Evolutionary conservation across 2,113 vertebrate species (phyloP).

Genomic region (Callocephalon fimbriatum): DNA sequence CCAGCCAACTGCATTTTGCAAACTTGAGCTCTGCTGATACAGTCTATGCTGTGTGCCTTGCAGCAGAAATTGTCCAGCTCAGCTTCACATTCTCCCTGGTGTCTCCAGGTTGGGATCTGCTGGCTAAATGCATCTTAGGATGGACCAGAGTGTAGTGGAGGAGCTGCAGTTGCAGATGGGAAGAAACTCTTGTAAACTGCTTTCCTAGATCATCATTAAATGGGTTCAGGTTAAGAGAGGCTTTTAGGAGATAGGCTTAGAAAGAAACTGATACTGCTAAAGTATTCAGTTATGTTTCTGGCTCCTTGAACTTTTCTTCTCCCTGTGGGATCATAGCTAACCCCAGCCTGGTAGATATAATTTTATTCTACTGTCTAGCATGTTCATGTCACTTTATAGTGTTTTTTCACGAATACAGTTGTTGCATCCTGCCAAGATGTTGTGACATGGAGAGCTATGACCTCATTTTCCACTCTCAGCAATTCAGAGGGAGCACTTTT

Average conservation of each 20-base stretch:
- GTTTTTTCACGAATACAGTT: background rate
- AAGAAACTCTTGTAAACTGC: background rate
- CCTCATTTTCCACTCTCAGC: background rate
- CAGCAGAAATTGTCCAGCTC: background rate
- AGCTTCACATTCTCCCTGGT: background rate
- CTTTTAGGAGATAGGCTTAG: background rate
- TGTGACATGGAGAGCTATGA: background rate
- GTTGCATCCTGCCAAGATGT: background rate
- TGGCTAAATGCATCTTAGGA: background rate
- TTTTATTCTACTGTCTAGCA: background rate
- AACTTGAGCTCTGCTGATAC: background rate
- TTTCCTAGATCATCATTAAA: background rate
- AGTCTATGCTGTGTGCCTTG: background rate
- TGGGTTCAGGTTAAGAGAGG: background rate
- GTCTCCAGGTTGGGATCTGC: background rate
- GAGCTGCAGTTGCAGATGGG: background rate
- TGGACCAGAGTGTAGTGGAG: background rate
- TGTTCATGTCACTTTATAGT: background rate
- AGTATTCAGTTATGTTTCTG: background rate
- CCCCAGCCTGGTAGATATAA: background rate
- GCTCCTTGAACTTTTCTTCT: slow-evolving; percentile 2
- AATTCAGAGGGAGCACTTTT: background rate
- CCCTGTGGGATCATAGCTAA: background rate
- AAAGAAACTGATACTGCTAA: background rate
- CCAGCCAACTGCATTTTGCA: background rate